Evolutionary conservation across 2,113 vertebrate species (phyloP), one percentile per base, ranked within the genome.

Genomic region (Tautogolabrus adspersus): DNA sequence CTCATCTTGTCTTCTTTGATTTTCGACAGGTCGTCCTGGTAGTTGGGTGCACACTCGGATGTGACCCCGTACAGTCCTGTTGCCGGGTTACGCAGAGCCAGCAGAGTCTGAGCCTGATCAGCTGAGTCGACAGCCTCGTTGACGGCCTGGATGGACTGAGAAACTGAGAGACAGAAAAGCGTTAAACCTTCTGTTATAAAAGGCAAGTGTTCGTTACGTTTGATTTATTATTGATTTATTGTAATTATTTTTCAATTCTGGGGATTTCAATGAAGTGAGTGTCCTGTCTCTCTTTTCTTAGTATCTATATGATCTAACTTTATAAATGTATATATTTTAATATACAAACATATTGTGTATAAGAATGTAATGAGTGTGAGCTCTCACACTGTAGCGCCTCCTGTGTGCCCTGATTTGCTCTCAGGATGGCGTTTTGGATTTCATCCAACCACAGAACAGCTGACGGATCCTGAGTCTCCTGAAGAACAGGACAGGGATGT

Each of bases 401-500:
- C 46, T 96, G 93, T 0, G 96, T 97, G 76, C 99, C 96, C 86
- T 93, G 96, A 91, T 99, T 99, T 12, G 97, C 95, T 81, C 86
- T 95, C 22, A 96, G 90, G 87, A 99, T 91, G 6, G 96, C 95
- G 69, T 96, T 95, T 82, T 99, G 98, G 88, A 99, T 99, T 93
- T 99, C 98, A 93, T 99, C 98, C 88, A 99, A 81, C 98, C 98
- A 99, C 42, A 99, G 91, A 46, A 98, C 98, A 67, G 97, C 98
- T 34, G 98, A 98, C 15, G 97, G 96, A 81, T 99, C 98, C 83
- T 89, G 94, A 0, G 96, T 98, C 88, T 99, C 98, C 98, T 99
- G 85, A 91, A 4, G 40, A 23, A 85, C 37, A 84, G 2, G 12
- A 1, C 66, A 13, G 65, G 13, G 8, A 37, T 63, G 57, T 34